Evolutionary conservation across 2,888 invertebrate genomes (phyloP).

Genomic region (Chrysolina oricalcia): DNA sequence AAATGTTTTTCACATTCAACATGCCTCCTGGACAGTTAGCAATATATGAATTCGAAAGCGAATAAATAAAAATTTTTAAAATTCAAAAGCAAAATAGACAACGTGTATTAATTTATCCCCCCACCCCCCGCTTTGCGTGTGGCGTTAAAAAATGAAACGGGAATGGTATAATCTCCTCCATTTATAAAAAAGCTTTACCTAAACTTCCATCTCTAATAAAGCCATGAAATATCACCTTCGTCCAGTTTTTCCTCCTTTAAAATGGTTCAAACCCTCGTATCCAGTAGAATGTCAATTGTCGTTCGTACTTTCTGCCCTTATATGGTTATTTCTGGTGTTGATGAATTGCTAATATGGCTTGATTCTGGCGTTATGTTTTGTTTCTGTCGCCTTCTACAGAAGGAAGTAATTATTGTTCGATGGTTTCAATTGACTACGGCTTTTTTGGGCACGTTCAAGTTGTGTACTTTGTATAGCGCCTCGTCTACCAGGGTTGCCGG

Average conservation of each 20-base stretch:
- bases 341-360: slow-evolving; percentile 1
- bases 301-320: background rate
- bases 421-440: background rate
- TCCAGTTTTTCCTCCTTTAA: background rate
- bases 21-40: too few relatives aligned
- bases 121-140: too few relatives aligned
- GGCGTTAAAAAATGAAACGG: too few relatives aligned
- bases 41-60: too few relatives aligned
- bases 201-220: too few relatives aligned
- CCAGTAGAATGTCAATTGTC: background rate
- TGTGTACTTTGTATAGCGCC: background rate
- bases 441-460: background rate
- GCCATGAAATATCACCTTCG: too few relatives aligned
- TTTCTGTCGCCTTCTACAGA: background rate
- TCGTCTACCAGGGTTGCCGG: background rate
- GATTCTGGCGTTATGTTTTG: background rate
- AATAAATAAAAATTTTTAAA: too few relatives aligned
- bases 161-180: too few relatives aligned
- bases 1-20: too few relatives aligned
- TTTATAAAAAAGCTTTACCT: too few relatives aligned
- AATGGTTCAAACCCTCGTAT: background rate
- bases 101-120: too few relatives aligned
- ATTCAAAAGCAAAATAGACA: too few relatives aligned
- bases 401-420: background rate
- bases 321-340: background rate